These are phyloP conservation scores for Brachyhypopomus gauderio DNA, from an alignment of 2,113 vertebrate genomes.

Conservation along the genomic window DNA sequence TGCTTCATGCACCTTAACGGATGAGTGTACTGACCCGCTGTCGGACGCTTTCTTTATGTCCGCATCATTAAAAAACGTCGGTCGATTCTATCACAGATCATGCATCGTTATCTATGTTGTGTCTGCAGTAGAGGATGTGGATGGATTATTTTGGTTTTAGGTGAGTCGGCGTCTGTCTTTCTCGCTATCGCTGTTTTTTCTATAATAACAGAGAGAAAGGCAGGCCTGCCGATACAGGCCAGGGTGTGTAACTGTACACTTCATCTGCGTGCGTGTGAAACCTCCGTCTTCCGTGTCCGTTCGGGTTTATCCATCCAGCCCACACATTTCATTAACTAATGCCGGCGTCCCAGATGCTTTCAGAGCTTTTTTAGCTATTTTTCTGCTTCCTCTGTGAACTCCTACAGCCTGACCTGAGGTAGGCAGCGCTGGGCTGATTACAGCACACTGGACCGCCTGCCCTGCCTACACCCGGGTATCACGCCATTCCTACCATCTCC, in stretches of 20 bases:
- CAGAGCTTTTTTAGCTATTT: neutral
- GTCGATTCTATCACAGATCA: neutral
- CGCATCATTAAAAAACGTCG: neutral
- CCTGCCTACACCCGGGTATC: neutral
- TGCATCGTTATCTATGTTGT: neutral
- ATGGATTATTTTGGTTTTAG: conserved; percentile 6
- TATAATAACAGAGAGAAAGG: conserved; percentile 23
- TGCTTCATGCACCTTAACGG: neutral
- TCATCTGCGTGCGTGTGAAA: conserved; percentile 1
- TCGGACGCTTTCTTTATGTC: neutral
- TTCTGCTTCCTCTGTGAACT: conserved; percentile 18
- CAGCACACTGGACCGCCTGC: conserved; percentile 27
- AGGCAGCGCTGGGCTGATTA: conserved; percentile 23
- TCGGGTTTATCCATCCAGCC: conserved; percentile 3
- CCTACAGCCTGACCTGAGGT: conserved; percentile 29
- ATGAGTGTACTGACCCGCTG: neutral
- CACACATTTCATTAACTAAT: conserved; percentile 11
- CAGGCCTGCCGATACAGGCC: neutral
- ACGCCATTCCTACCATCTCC: neutral
- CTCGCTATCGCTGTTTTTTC: conserved; percentile 19
- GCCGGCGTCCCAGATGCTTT: neutral
- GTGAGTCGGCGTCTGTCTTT: conserved; percentile 21
- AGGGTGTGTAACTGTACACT: conserved; percentile 22
- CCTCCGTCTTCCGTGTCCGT: conserved; percentile 12
- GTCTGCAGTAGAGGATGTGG: neutral